Percentiles rank a stretch among this genome's conserved stretches.
Conservation (phyloP, 2,888 invertebrate species). For the Ariolimax columbianus region DNA sequence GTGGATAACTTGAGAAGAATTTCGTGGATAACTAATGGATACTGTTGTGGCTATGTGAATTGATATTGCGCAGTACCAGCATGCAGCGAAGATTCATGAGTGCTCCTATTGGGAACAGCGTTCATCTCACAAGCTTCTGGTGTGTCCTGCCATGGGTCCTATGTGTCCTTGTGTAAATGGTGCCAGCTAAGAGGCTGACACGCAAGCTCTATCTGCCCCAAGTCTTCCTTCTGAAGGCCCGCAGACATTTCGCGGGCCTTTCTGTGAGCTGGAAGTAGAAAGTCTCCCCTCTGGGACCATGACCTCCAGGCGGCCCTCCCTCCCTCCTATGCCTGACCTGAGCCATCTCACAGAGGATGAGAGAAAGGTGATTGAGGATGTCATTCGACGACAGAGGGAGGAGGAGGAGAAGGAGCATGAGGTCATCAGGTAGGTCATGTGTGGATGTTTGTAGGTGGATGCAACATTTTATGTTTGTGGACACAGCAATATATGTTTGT, state of each 20-base stretch:
- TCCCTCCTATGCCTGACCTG: slow-evolving; percentile 89
- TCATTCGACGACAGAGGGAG: slow-evolving; percentile 97
- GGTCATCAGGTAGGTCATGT: slow-evolving; percentile 90
- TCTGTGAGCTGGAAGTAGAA: neutral
- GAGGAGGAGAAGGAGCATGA: slow-evolving; percentile 98
- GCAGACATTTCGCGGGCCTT: neutral
- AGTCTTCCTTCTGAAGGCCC: neutral
- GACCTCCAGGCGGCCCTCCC: slow-evolving; percentile 73
- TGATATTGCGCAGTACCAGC: too few species aligned
- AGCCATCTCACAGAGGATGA: slow-evolving; percentile 99
- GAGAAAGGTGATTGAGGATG: slow-evolving; percentile 98
- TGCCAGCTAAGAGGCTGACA: neutral
- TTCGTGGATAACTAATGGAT: neutral
- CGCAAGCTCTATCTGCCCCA: neutral
- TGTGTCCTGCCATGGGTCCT: too few species aligned
- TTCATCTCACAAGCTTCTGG: too few species aligned
- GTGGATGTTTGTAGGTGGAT: too few species aligned
- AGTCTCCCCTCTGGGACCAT: neutral
- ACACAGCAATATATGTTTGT: too few species aligned
- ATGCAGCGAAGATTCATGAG: too few species aligned
- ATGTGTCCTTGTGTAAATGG: neutral
- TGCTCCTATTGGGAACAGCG: too few species aligned
- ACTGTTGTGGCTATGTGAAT: neutral
- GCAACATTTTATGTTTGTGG: too few species aligned
- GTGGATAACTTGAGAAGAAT: neutral